phyloP scores from a whole-genome alignment of 2,888 invertebrate genomes.

The Drosophila putrida region DNA sequence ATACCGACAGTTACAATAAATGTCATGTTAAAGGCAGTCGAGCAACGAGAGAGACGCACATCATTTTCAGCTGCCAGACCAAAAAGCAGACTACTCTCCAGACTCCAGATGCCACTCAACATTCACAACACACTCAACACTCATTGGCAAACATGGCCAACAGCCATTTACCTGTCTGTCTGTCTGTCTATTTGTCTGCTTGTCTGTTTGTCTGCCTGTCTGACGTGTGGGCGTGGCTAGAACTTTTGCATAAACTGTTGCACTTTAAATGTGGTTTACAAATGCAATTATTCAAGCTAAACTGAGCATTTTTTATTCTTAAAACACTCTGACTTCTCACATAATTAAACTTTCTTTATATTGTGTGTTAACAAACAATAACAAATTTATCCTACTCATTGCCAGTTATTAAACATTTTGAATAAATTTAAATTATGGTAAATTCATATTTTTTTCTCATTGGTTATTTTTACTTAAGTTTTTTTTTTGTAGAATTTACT shows the following conservation, averaged over 20 bases:
- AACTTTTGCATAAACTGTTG: constrained; percentile 63
- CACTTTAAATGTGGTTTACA: constrained; percentile 34
- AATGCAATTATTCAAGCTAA: background rate
- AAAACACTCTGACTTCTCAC: too few relatives aligned
- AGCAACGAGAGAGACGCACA: constrained; percentile 65
- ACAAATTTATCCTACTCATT: too few relatives aligned
- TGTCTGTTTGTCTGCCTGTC: constrained; percentile 1
- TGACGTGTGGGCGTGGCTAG: constrained; percentile 53
- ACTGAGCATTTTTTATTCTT: background rate
- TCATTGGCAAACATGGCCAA: constrained; percentile 57
- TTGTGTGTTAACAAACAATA: constrained; percentile 1
- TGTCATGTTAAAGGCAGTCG: constrained; percentile 80
- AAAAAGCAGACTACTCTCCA: constrained; percentile 1
- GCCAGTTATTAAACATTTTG: too few relatives aligned
- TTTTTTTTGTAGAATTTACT: too few relatives aligned
- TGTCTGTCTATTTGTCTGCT: background rate
- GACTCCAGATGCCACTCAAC: constrained; percentile 50
- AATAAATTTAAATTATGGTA: too few relatives aligned
- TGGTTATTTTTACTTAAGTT: too few relatives aligned
- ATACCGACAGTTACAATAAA: constrained; percentile 82
- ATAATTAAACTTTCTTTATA: too few relatives aligned
- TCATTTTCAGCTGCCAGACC: constrained; percentile 60
- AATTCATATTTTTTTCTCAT: too few relatives aligned
- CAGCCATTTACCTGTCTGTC: constrained; percentile 63
- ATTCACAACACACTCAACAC: constrained; percentile 40